These are phyloP conservation scores for Helarctos malayanus DNA, from an alignment of 2,797 vertebrate species.

Conservation along the genomic window DNA sequence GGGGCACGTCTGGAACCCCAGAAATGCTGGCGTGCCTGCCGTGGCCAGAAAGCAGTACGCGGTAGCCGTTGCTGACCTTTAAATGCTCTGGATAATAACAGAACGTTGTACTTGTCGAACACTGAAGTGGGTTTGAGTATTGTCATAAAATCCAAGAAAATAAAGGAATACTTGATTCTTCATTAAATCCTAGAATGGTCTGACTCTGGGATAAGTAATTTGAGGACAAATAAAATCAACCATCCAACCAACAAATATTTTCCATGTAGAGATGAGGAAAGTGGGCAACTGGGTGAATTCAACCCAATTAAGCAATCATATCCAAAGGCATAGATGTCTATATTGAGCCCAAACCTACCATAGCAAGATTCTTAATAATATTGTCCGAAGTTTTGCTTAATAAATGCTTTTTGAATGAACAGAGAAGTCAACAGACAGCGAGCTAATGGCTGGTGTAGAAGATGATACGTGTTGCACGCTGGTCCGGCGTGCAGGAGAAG, in stretches of 20 bases:
- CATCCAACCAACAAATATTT: neutral
- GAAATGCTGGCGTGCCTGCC: neutral
- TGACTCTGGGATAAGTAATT: conserved; percentile 15
- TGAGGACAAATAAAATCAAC: conserved; percentile 54
- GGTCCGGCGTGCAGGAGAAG: accelerated
- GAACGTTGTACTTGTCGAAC: neutral
- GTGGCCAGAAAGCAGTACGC: neutral
- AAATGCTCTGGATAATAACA: neutral
- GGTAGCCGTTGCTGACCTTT: neutral
- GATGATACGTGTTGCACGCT: accelerated
- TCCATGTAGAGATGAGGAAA: neutral
- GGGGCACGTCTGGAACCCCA: accelerated
- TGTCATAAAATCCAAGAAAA: conserved; percentile 5
- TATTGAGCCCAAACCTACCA: neutral
- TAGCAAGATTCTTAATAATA: neutral
- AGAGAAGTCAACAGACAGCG: neutral
- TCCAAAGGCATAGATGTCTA: neutral
- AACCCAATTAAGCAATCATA: neutral
- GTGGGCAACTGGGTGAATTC: neutral
- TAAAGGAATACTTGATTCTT: neutral
- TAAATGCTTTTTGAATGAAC: neutral
- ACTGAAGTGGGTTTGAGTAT: neutral
- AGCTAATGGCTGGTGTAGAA: accelerated
- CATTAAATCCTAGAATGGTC: neutral
- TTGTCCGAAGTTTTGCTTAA: neutral